Conservation (phyloP, 2,888 invertebrate species). For the Rapana venosa region DNA sequence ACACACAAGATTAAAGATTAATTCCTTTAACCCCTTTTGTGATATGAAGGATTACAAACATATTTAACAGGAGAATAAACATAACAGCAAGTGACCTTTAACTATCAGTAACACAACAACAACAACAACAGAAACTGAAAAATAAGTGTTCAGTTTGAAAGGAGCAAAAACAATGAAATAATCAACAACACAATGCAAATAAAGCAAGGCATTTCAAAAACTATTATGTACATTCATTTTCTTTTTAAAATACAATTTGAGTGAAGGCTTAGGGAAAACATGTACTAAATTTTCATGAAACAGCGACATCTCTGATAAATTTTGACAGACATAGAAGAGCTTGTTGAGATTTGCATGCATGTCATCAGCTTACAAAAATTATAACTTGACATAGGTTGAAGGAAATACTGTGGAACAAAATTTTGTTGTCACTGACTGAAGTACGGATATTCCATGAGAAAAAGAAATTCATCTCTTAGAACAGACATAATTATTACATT, state of each 20-base stretch:
- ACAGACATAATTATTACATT: no score
- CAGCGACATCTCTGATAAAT: neutral
- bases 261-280: neutral
- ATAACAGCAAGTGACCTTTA: no score
- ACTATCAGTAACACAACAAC: no score
- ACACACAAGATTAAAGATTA: no score
- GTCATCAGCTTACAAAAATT: no score
- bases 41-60: no score
- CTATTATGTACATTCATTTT: neutral
- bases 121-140: no score
- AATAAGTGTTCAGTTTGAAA: no score
- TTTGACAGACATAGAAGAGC: neutral
- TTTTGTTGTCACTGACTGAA: constrained; percentile 1
- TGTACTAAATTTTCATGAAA: neutral
- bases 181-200: neutral
- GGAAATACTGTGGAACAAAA: neutral
- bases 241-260: neutral
- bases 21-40: no score
- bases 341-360: neutral
- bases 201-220: neutral
- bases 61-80: no score
- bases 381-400: neutral
- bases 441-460: constrained; percentile 11
- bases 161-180: neutral
- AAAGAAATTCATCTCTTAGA: no score